These are phyloP conservation scores for Cathartes aura DNA, from an alignment of 2,113 vertebrate genomes.

Conservation along the genomic window DNA sequence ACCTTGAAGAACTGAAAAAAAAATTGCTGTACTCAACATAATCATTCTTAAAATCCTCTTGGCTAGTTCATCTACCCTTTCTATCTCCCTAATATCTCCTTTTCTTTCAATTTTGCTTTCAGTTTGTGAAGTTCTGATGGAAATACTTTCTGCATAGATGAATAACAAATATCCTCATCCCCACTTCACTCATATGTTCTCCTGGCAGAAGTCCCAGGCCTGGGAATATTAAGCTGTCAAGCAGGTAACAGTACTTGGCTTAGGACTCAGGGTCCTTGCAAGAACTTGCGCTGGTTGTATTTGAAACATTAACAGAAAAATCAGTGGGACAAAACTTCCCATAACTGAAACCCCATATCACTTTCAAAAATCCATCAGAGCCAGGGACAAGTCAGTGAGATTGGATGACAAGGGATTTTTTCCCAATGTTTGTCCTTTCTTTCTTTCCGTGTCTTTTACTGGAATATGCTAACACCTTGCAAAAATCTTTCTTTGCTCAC, in stretches of 20 bases:
- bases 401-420: neutral
- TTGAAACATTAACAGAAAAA: slow-evolving; percentile 27
- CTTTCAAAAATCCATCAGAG: neutral
- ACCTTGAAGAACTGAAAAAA: neutral
- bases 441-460: neutral
- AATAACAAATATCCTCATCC: slow-evolving; percentile 26
- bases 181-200: slow-evolving; percentile 30
- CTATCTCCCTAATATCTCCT: neutral
- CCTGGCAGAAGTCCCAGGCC: slow-evolving; percentile 45
- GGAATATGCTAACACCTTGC: neutral
- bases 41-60: neutral
- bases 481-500: neutral
- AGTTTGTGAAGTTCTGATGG: neutral
- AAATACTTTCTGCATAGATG: slow-evolving; percentile 17
- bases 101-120: slow-evolving; percentile 39
- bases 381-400: neutral
- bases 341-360: neutral
- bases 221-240: slow-evolving; percentile 21
- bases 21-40: neutral
- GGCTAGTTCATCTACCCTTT: neutral
- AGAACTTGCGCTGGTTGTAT: neutral
- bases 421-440: neutral
- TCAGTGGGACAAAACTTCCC: neutral
- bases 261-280: neutral
- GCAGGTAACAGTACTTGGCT: slow-evolving; percentile 19